phyloP scores from a whole-genome alignment of 2,113 vertebrate genomes.

The Laterallus jamaicensis region DNA sequence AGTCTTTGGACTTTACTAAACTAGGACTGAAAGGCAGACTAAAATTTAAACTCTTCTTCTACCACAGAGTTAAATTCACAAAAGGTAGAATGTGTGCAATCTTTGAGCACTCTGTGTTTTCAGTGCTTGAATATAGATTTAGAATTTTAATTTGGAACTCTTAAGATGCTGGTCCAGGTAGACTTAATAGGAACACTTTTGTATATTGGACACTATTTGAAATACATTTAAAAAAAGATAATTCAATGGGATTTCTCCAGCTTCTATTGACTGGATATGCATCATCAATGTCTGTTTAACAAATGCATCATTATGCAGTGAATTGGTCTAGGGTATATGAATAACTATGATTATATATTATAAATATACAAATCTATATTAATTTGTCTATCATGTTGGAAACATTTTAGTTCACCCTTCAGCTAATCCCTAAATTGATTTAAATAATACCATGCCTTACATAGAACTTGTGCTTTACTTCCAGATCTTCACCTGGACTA shows the following conservation, averaged over 20 bases:
- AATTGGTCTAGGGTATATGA: background rate
- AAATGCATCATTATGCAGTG: background rate
- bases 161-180: background rate
- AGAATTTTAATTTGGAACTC: background rate
- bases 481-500: slow-evolving; percentile 97
- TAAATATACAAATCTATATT: background rate
- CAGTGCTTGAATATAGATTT: background rate
- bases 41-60: background rate
- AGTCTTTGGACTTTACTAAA: background rate
- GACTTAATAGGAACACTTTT: background rate
- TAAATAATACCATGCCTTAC: background rate
- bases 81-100: background rate
- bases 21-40: background rate
- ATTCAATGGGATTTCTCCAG: background rate
- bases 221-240: background rate
- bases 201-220: background rate
- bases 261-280: background rate
- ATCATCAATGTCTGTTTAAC: background rate
- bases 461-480: slow-evolving; percentile 19
- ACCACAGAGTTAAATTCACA: background rate
- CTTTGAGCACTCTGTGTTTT: background rate
- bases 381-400: background rate
- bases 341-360: background rate
- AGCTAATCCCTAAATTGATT: background rate
- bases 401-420: background rate